Percentiles rank a stretch among this genome's conserved stretches.
These are phyloP conservation scores for Meloe dianella DNA, from an alignment of 2,888 invertebrate genomes.

Conservation along the genomic window DNA sequence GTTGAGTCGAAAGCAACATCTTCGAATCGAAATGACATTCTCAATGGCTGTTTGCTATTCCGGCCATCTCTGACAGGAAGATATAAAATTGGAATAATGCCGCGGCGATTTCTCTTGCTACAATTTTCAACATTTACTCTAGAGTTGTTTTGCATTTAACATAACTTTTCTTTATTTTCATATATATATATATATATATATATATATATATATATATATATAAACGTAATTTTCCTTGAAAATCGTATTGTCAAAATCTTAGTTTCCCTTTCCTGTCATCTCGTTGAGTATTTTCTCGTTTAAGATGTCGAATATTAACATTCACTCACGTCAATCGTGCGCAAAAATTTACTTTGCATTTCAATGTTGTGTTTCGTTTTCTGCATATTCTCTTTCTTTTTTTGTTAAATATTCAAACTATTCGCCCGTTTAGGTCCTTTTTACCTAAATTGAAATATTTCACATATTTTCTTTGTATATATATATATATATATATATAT, in stretches of 20 bases:
- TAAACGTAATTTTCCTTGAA: slow-evolving; percentile 2
- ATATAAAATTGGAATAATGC: slow-evolving; percentile 16
- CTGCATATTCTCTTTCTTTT: background rate
- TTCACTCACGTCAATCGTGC: background rate
- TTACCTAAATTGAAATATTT: slow-evolving; percentile 46
- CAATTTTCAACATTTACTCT: slow-evolving; percentile 12
- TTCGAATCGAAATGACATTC: slow-evolving; percentile 9
- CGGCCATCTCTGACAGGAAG: slow-evolving; percentile 16
- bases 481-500: too few relatives aligned
- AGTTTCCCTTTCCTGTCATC: background rate
- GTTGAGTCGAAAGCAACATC: slow-evolving; percentile 6
- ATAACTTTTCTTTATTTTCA: background rate
- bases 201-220: background rate
- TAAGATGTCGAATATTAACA: background rate
- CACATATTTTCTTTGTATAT: slow-evolving; percentile 34
- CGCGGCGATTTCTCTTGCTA: slow-evolving; percentile 9
- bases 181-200: background rate
- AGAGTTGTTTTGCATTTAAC: background rate
- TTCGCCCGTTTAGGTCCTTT: slow-evolving; percentile 41
- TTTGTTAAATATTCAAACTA: slow-evolving; percentile 39
- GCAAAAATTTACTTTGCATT: background rate
- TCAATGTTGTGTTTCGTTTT: background rate
- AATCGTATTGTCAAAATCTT: background rate
- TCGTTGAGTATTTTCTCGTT: background rate
- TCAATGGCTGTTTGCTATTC: slow-evolving; percentile 16